Conservation (phyloP, 2,797 vertebrate species). For the Heterohyrax brucei region DNA sequence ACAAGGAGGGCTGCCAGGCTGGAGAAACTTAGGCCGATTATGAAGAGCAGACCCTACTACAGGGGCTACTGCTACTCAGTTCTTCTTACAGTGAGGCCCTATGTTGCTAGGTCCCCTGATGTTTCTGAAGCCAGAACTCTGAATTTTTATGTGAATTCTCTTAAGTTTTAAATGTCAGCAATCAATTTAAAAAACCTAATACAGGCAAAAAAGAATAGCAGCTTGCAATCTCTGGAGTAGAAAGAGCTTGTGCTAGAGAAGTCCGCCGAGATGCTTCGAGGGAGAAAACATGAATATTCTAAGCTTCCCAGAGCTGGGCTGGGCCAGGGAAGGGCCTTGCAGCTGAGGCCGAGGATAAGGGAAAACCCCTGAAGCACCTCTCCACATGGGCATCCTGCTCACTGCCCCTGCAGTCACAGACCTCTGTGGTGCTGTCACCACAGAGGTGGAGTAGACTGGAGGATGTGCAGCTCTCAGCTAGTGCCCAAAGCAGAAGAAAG, state of each 20-base stretch:
- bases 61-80: neutral
- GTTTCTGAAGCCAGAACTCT: conserved; percentile 49
- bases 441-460: neutral
- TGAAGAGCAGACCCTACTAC: neutral
- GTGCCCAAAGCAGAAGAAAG: neutral
- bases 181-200: conserved; percentile 40
- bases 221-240: neutral
- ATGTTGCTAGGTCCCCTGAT: neutral
- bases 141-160: conserved; percentile 35
- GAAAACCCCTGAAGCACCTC: neutral
- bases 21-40: neutral
- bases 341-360: neutral
- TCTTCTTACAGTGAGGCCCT: neutral
- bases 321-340: neutral
- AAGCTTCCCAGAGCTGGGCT: neutral
- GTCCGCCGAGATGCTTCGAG: neutral
- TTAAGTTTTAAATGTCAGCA: conserved; percentile 61
- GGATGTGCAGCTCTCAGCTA: neutral
- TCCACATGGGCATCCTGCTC: too few relatives aligned
- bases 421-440: neutral
- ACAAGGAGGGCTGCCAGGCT: neutral
- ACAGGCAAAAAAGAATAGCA: neutral
- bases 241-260: neutral
- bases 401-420: neutral
- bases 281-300: neutral